A percentile compares a stretch with the other conserved stretches of the same genome.
These are phyloP conservation scores for Sardina pilchardus DNA, from an alignment of 2,113 vertebrate species.

Conservation along the genomic window DNA sequence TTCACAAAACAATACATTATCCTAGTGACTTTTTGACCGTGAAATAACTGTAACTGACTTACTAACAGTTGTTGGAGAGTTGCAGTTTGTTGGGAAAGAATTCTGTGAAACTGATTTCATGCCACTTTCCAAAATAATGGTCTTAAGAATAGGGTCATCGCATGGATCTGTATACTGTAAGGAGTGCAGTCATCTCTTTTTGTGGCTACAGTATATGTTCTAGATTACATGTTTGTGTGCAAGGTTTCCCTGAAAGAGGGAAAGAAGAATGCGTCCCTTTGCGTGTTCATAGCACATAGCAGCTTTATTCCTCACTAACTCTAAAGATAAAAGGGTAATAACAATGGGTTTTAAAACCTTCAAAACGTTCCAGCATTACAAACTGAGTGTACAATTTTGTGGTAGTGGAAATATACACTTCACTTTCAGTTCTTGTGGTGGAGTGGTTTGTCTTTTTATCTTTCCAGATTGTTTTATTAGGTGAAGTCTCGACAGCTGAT, in stretches of 20 bases:
- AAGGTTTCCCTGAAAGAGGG: neutral
- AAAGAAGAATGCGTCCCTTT: neutral
- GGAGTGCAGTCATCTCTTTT: too few species aligned
- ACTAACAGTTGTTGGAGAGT: too few species aligned
- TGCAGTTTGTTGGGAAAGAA: too few species aligned
- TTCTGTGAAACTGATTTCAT: too few species aligned
- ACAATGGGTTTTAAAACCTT: neutral
- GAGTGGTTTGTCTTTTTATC: neutral
- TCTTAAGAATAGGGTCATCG: too few species aligned
- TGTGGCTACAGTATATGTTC: too few species aligned
- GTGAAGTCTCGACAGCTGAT: neutral
- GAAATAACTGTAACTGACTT: too few species aligned
- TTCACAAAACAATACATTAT: too few species aligned
- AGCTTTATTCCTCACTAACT: neutral
- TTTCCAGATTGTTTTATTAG: too few species aligned
- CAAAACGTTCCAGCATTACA: neutral
- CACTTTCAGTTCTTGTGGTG: neutral
- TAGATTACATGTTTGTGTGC: neutral
- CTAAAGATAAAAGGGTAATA: neutral
- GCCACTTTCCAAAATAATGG: too few species aligned
- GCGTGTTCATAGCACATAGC: neutral
- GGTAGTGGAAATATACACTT: neutral
- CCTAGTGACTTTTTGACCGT: too few species aligned
- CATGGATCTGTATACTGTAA: too few species aligned
- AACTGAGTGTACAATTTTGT: neutral